phyloP scores from a whole-genome alignment of 2,888 invertebrate species.

The Drosophila pseudotakahashii region DNA sequence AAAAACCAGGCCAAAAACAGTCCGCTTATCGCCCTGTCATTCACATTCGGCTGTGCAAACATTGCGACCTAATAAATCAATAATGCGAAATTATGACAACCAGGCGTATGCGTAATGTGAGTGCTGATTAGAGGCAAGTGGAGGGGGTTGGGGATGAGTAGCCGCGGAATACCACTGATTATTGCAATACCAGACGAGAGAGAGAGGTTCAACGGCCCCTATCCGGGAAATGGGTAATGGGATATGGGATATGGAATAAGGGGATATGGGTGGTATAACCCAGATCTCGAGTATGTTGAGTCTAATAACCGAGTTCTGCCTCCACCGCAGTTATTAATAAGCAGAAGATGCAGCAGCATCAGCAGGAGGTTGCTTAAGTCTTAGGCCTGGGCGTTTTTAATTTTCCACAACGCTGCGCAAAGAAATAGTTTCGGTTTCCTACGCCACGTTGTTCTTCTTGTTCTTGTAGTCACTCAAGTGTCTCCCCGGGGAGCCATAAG shows the following conservation, averaged over 20 bases:
- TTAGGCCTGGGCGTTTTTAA: constrained; percentile 69
- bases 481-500: constrained; percentile 75
- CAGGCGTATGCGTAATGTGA: constrained; percentile 56
- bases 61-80: constrained; percentile 66
- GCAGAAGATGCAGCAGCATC: constrained; percentile 32
- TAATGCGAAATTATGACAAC: constrained; percentile 44
- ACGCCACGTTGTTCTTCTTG: constrained; percentile 35
- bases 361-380: constrained; percentile 29
- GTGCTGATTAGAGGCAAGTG: constrained; percentile 50
- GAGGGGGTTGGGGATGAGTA: not conserved
- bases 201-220: constrained; percentile 26
- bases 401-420: constrained; percentile 81
- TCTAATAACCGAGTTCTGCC: constrained; percentile 63
- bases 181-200: not conserved
- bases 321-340: constrained; percentile 69
- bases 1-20: constrained; percentile 53
- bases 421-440: constrained; percentile 79
- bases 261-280: constrained; percentile 27
- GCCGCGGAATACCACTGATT: constrained; percentile 10
- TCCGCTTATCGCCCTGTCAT: constrained; percentile 40
- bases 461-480: constrained; percentile 74
- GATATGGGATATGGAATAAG: not conserved
- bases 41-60: constrained; percentile 34
- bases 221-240: not conserved
- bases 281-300: constrained; percentile 36